Base-by-base conservation (phyloP, 2,113 vertebrate genomes). In the Nannospalax galili region DNA sequence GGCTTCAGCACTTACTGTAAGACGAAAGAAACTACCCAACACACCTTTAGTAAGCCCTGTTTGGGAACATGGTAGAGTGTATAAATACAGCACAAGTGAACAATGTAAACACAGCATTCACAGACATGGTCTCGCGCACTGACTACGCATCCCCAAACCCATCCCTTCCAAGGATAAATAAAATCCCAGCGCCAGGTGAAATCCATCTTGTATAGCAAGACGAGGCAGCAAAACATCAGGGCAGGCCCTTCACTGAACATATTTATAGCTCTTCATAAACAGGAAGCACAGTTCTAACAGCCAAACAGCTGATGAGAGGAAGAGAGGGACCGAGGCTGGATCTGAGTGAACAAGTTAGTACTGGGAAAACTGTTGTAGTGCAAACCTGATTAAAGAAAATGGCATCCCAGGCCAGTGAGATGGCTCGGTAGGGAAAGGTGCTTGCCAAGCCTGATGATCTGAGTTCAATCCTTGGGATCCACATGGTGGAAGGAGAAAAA, bases 211-310 rank as follows among this genome's bases (percentile, higher is more conserved):
- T 17, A 60, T 81, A 45, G 84, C 87, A 96, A 82, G 85, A 94
- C 91, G 93, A 97, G 97, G 65, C 94, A 78, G 90, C 4, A 56
- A 90, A 95, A 81, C 65, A 69, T 92, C 62, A 82, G 65, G 65
- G 89, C 70, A 52, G 82, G 84, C 60, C 92, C 84, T 86, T 94
- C 79, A 58, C 22, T 79, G 64, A 72, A 78, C 65, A 84, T 64
- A 81, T 73, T 94, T 96, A 82, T 45, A 90, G 94, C 91, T 86
- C 89, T 91, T 77, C 92, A 93, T 97, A 97, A 97, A 97, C 97
- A 97, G 96, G 96, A 97, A 97, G 37, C 62, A 42, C 20, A 7
- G 67, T 73, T 75, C 86, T 92, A 40, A 62, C 48, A 91, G 79
- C 65, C 85, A 67, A 85, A 86, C 79, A n/a, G 96, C 90, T 91